Base-by-base conservation (phyloP, 2,797 vertebrate species). In the Microctenopoma lineatum region DNA sequence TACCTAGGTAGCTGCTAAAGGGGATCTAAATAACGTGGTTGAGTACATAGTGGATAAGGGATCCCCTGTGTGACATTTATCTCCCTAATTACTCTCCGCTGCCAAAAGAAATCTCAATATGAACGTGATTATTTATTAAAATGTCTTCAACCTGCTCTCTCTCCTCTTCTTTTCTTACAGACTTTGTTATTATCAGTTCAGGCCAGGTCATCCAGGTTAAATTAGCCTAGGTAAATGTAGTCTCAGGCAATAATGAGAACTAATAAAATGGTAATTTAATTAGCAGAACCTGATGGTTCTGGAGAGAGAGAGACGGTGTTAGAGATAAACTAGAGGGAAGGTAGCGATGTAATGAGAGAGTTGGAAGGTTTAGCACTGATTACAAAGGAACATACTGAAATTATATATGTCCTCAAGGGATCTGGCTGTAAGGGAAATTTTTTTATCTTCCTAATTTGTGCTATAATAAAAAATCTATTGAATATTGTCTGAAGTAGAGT, bases 191-290 rank as follows among this genome's bases (percentile, higher is more conserved):
- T 59, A 60, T 73, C 60, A 41, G 60, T n/a, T 59, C 69, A 67
- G 69, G 41, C 34, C 70, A 60, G 63, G 80, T 80, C 66, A 61
- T 70, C 16, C 66, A 72, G 50, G 54, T 78, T 79, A 85, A 79
- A 87, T 89, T 75, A 80, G 63, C 59, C 73, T 51, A 61, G 45
- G 64, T 86, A 85, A 84, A 85, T 72, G 77, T 79, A 75, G 64
- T 73, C 62, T 68, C 59, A 70, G 63, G 73, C 63, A 55, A 73
- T 66, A 73, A 65, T 59, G 41, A 81, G 54, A 70, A 64, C 55
- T 85, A 80, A 86, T 88, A 77, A 85, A 87, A 85, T 75, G 64
- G 34, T 84, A 66, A 87, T 89, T 88, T 80, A 84, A 87, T 87
- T 80, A 80, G 70, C 48, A 38, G 27, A 70, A 70, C 53, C 39